Conservation (phyloP, 2,113 vertebrate species). For the Taurulus bubalis region DNA sequence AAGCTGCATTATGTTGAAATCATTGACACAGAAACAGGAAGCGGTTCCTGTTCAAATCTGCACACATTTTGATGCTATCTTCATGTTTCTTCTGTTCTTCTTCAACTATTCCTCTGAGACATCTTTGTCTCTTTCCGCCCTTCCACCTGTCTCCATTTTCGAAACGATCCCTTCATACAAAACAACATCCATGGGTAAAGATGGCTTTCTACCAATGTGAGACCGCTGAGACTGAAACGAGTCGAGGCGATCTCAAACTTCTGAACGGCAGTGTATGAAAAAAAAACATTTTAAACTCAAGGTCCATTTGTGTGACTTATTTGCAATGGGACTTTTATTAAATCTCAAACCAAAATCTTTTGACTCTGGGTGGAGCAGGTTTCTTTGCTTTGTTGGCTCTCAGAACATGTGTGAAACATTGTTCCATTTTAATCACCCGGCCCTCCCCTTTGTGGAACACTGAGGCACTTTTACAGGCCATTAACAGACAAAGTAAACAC, state of each 20-base stretch:
- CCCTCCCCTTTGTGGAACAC: constrained; percentile 18
- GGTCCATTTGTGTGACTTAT: neutral
- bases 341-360: neutral
- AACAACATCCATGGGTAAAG: constrained; percentile 2
- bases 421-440: neutral
- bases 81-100: neutral
- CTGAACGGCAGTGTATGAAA: neutral
- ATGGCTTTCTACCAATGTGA: neutral
- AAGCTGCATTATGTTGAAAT: too few species aligned
- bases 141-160: neutral
- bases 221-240: too few species aligned
- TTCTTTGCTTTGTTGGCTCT: constrained; percentile 4
- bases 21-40: neutral
- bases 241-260: neutral
- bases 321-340: neutral
- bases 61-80: neutral
- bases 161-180: neutral
- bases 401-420: neutral
- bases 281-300: too few species aligned
- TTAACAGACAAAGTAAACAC: constrained; percentile 35
- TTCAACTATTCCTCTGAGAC: neutral
- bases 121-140: neutral
- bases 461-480: neutral
- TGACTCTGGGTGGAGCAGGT: constrained; percentile 24
- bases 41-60: neutral